Evolutionary conservation across 2,888 invertebrate species (phyloP).

Genomic region (Limnephilus auricula): DNA sequence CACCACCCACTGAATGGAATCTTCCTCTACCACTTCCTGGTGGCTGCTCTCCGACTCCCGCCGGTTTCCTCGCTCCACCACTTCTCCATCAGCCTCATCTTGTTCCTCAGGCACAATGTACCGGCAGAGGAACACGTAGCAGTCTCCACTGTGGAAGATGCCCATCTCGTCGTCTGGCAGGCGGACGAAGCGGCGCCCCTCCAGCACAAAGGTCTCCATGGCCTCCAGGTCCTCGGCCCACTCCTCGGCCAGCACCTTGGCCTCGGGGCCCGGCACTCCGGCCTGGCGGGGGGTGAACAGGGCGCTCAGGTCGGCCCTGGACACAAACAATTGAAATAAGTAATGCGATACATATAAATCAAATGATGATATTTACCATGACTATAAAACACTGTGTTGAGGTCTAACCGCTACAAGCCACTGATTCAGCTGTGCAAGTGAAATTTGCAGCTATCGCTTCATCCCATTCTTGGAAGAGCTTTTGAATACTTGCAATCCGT

Average conservation of each 20-base stretch:
- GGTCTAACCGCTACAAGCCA: conserved; percentile 96
- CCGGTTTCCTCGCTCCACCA: conserved; percentile 71
- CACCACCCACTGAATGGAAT: conserved; percentile 94
- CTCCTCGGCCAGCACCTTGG: conserved; percentile 92
- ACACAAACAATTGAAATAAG: not conserved
- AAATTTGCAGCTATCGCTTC: conserved; percentile 99
- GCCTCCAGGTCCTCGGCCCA: conserved; percentile 99
- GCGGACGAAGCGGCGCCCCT: conserved; percentile 97
- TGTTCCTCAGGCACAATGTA: conserved; percentile 75
- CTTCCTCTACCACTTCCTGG: conserved; percentile 78
- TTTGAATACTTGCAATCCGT: conserved; percentile 87
- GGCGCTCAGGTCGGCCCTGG: conserved; percentile 93
- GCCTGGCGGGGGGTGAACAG: conserved; percentile 97
- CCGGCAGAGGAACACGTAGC: conserved; percentile 98
- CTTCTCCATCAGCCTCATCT: conserved; percentile 76
- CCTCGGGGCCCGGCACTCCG: conserved; percentile 89
- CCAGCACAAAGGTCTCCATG: conserved; percentile 98
- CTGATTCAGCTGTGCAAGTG: conserved; percentile 98
- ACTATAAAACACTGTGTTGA: conserved; percentile 79
- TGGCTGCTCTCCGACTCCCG: conserved; percentile 52
- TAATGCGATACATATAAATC: too few relatives aligned
- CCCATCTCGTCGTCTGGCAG: conserved; percentile 96
- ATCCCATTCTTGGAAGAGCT: conserved; percentile 98
- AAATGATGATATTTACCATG: conserved; percentile 67
- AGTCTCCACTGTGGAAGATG: conserved; percentile 94